Evolutionary conservation across 2,113 vertebrate species (phyloP), one percentile per base, ranked within the genome.

Genomic region (Scartelaos histophorus): DNA sequence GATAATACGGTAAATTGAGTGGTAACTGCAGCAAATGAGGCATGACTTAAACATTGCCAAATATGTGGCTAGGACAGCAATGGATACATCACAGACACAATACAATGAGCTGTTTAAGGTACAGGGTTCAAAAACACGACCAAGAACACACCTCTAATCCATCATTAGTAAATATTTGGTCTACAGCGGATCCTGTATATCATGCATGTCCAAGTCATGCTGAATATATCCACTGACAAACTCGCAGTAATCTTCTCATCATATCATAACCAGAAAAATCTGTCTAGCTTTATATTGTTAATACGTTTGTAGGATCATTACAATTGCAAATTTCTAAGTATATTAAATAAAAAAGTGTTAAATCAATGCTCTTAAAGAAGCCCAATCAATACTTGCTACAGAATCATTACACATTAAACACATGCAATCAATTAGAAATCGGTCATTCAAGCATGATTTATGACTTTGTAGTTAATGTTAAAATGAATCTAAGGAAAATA

Each of bases 11-110:
- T 16, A 54, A 84, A 79, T 74, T 76, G 45, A 7, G 65, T 57
- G 53, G 71, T 80, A 77, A 80, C 16, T 16, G 16, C 58, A 68
- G 65, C 68, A 74, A 75, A 74, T 69, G 56, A 80, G 74, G 16
- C 66, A 3, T 61, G 22, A 25, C 58, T 38, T 54, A 21, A 72
- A 77, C 22, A 9, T n/a, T 64, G 65, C 21, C 45, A 67, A 70
- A 34, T n/a, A 67, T n/a, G 61, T 51, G 9, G 15, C 21, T 57
- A 66, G 56, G 11, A 72, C 25, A 45, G 9, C 19, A 3, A 29
- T 35, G 53, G 43, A 60, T 1, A 21, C n/a, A 12, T 64, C 34
- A 19, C 61, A 21, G 29, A 13, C 7, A 64, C 16, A 64, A 61
- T 15, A 19, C 25, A 15, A n/a, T 11, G 7, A 64, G 35, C 1